phyloP scores from a whole-genome alignment of 2,113 vertebrate species.

The Thermophis baileyi region DNA sequence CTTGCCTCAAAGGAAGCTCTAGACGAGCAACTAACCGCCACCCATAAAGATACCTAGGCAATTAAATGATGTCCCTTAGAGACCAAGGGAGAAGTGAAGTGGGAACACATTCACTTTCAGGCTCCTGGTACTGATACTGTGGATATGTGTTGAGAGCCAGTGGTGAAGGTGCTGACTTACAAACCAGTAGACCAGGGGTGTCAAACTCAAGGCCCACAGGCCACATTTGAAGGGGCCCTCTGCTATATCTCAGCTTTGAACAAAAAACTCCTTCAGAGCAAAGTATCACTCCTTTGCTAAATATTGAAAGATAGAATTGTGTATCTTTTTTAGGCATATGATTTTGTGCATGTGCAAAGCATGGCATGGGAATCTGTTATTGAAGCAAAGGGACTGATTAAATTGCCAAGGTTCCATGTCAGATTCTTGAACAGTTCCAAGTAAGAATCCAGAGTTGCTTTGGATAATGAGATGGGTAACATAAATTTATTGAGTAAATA shows the following conservation, averaged over 20 bases:
- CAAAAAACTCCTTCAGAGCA: background rate
- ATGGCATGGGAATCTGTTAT: background rate
- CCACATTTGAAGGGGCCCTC: background rate
- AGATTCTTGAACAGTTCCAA: background rate
- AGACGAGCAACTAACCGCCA: background rate
- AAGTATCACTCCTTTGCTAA: background rate
- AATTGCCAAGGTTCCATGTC: background rate
- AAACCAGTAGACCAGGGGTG: background rate
- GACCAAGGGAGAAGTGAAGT: background rate
- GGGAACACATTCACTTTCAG: background rate
- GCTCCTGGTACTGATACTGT: background rate
- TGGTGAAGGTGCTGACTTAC: background rate
- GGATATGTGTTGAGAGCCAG: background rate
- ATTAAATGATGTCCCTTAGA: background rate
- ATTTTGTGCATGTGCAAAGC: background rate
- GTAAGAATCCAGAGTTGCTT: background rate
- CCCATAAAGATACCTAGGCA: background rate
- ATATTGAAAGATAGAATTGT: background rate
- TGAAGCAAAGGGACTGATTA: background rate
- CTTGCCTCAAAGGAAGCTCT: background rate
- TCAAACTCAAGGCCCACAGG: no score
- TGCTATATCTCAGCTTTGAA: background rate
- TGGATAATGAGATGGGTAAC: background rate
- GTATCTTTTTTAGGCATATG: background rate
- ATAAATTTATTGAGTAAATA: background rate